Base-by-base conservation (phyloP, 2,888 invertebrate genomes). In the Synergus laeviventris region DNA sequence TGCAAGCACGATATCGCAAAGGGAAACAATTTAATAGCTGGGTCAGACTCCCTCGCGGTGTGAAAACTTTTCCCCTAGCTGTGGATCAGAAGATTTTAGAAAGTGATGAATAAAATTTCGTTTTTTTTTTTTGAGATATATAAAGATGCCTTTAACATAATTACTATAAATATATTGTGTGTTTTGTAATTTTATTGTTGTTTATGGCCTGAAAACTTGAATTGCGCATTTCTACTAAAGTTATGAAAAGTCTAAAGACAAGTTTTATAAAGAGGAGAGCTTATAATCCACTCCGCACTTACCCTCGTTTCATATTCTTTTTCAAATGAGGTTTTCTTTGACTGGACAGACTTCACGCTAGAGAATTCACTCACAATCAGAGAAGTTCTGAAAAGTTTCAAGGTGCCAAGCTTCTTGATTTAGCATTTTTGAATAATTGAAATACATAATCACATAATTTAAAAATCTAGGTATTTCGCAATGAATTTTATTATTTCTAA, bases 301-400 rank as follows among this genome's bases (percentile, higher is more conserved):
- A 66, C 66, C 66, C 42, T 66, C 45, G 66, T 66, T 66, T 66
- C 45, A 42, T 31, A 66, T 66, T 66, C 66, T 66, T 66, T 66
- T 66, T 66, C 45, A 66, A 66, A 66, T 66, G 45, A 66, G 45
- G 45, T 66, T 66, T 66, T 66, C 66, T 66, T 66, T 66, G 66
- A 66, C 66, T 66, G 31, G 16, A 31, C 66, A 24, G 31, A 24
- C 66, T 66, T 11, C 24, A 31, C 24, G 66, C 45, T 66, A 24
- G 24, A 45, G 66, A 66, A 66, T 42, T 31, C 24, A 45, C 66
- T 66, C 66, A n/a, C 24, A 45, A 45, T 66, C 66, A n/a, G 21
- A 66, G 42, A 66, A 66, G 42, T 66, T 66, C 12, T 66, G 45
- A 64, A 39, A 66, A 66, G 42, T 66, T 42, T 45, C 16, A 24